phyloP scores from a whole-genome alignment of 2,888 invertebrate genomes.

The Mimas tiliae region DNA sequence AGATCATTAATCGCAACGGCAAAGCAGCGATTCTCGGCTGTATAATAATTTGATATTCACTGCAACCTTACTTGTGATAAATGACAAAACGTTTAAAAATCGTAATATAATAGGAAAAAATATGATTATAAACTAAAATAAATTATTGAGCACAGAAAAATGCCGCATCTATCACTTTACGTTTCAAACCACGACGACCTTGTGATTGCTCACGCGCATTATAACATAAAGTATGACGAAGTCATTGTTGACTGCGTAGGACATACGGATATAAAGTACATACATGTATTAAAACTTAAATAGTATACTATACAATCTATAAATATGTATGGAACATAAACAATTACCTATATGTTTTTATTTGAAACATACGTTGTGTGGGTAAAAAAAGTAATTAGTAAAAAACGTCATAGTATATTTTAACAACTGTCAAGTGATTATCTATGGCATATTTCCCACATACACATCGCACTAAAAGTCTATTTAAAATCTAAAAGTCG shows the following conservation, averaged over 20 bases:
- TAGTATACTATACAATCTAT: constrained; percentile 11
- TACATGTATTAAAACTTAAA: constrained; percentile 1
- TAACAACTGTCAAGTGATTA: too few species aligned
- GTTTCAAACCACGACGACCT: constrained; percentile 32
- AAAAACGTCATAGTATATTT: not conserved
- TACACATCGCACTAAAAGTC: too few species aligned
- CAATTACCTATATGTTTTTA: not conserved
- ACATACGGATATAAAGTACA: constrained; percentile 25
- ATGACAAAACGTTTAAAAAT: too few species aligned
- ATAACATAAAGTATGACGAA: constrained; percentile 30
- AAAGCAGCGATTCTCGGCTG: too few species aligned
- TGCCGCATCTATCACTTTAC: constrained; percentile 27
- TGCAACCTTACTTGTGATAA: too few species aligned
- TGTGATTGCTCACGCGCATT: constrained; percentile 39
- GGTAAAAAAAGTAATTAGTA: too few species aligned
- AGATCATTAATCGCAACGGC: too few species aligned
- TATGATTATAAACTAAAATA: not conserved
- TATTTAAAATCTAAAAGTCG: too few species aligned
- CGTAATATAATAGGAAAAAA: too few species aligned
- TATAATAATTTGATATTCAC: too few species aligned
- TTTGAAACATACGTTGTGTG: not conserved
- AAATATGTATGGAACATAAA: not conserved
- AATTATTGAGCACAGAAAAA: not conserved
- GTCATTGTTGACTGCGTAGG: constrained; percentile 26
- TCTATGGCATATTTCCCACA: too few species aligned